Evolutionary conservation across 2,888 invertebrate species (phyloP).

Genomic region (Idaea dimidiata): DNA sequence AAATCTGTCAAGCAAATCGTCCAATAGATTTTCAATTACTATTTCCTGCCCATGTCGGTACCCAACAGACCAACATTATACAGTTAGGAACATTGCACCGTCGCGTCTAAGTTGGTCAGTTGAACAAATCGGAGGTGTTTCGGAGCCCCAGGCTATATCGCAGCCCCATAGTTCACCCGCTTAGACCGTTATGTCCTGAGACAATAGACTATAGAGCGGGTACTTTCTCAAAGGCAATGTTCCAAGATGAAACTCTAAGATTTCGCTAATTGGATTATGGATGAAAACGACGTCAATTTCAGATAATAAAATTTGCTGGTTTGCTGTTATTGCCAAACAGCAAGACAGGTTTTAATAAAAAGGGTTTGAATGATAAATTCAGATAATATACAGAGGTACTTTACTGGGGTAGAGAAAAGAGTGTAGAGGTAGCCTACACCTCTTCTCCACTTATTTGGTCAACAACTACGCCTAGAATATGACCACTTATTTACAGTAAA

Average conservation of each 20-base stretch:
- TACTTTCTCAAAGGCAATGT: not conserved
- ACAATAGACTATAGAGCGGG: not conserved
- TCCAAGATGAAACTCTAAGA: not conserved
- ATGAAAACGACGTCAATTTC: not conserved
- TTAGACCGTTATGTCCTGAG: constrained; percentile 3
- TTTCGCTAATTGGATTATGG: not conserved
- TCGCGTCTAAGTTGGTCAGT: not conserved
- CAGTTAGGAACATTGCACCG: not conserved
- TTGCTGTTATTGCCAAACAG: too few relatives aligned
- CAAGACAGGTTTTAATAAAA: too few relatives aligned
- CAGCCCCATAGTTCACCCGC: constrained; percentile 1
- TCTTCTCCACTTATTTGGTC: too few relatives aligned
- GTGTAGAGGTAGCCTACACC: too few relatives aligned
- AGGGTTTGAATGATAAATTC: too few relatives aligned
- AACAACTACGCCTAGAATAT: too few relatives aligned
- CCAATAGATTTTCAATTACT: not conserved
- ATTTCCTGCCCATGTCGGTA: not conserved
- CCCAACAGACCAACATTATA: not conserved
- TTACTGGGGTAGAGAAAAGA: too few relatives aligned
- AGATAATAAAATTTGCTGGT: not conserved
- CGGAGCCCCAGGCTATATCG: not conserved
- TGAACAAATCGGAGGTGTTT: not conserved
- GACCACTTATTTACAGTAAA: too few relatives aligned
- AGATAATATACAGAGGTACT: too few relatives aligned
- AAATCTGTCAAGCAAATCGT: not conserved